Conservation (phyloP, 2,797 vertebrate genomes). For the Acrossocheilus wenchowensis region DNA sequence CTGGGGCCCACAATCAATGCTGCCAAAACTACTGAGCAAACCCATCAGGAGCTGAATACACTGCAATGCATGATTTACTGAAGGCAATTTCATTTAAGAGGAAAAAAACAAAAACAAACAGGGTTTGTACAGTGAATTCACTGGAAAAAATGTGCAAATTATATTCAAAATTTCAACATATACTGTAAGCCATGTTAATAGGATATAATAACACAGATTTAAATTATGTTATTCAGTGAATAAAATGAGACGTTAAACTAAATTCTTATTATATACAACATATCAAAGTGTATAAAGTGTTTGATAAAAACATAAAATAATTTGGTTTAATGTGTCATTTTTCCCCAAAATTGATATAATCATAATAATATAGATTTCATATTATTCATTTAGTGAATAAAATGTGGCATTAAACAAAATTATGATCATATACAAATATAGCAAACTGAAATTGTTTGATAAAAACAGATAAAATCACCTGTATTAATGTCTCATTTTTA, state of each 20-base stretch:
- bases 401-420: too few species aligned
- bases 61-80: conserved; percentile 19
- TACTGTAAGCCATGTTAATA: neutral
- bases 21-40: conserved; percentile 43
- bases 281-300: neutral
- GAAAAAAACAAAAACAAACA: neutral
- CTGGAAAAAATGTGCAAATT: neutral
- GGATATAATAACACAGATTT: neutral
- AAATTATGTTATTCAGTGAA: neutral
- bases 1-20: conserved; percentile 55
- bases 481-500: too few species aligned
- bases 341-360: too few species aligned
- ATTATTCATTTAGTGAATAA: too few species aligned
- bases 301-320: neutral
- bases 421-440: too few species aligned
- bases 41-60: conserved; percentile 20
- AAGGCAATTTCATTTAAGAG: neutral
- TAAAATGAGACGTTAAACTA: neutral
- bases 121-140: neutral
- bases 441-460: too few species aligned
- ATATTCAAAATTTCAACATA: neutral
- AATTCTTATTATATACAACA: neutral
- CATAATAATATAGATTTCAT: too few species aligned
- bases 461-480: too few species aligned
- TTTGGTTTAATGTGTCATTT: neutral